Evolutionary conservation across 2,888 invertebrate genomes (phyloP).

Genomic region (Mystacides longicornis): DNA sequence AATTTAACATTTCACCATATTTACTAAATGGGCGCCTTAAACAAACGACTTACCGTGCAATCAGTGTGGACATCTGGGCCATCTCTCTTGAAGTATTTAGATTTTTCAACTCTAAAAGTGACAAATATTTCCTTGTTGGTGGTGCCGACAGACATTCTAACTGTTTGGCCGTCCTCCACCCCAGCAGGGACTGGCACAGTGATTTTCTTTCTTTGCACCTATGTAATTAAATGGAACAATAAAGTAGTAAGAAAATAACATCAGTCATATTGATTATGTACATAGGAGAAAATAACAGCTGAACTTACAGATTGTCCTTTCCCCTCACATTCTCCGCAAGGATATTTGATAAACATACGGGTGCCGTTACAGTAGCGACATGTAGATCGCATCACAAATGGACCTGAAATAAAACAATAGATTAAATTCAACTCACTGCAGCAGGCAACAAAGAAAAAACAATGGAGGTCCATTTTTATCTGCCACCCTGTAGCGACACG

Average conservation of each 20-base stretch:
- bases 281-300: no score
- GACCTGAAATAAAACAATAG: slow-evolving; percentile 50
- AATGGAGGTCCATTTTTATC: no score
- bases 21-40: not conserved
- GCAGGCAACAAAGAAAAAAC: not conserved
- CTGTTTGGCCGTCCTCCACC: slow-evolving; percentile 95
- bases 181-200: slow-evolving; percentile 93
- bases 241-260: not conserved
- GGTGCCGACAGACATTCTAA: slow-evolving; percentile 85
- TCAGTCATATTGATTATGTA: not conserved
- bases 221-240: not conserved
- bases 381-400: slow-evolving; percentile 94
- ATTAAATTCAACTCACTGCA: not conserved
- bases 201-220: slow-evolving; percentile 79
- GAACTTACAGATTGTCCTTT: slow-evolving; percentile 73
- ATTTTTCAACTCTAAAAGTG: slow-evolving; percentile 86
- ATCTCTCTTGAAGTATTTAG: slow-evolving; percentile 84
- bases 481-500: no score
- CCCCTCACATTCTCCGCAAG: slow-evolving; percentile 88
- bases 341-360: slow-evolving; percentile 79
- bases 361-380: slow-evolving; percentile 87
- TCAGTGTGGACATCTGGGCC: slow-evolving; percentile 97
- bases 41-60: slow-evolving; percentile 43
- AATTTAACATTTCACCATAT: slow-evolving; percentile 15
- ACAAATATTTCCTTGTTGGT: slow-evolving; percentile 87